Evolutionary conservation across 2,888 invertebrate species (phyloP), one percentile per base, ranked within the genome.

Genomic region (Sicus ferrugineus): DNA sequence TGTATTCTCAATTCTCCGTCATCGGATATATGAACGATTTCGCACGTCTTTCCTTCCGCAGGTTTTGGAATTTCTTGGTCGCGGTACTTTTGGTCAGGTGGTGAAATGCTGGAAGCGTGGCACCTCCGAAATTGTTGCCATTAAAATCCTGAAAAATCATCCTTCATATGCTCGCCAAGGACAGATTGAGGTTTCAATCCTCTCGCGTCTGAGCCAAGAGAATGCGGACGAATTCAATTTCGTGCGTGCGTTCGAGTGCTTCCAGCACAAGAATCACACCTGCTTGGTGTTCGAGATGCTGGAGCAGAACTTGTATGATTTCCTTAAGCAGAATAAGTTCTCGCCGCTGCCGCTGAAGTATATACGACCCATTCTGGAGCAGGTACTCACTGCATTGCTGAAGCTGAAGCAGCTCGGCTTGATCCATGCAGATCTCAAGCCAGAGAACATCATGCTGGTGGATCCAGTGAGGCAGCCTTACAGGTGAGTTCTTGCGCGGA

Each of bases 71-170:
- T 99, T 99, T 88, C 91, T 99, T 83, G 99, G 99, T 78, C 93
- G 99, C 78, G 99, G 99, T 81, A 99, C 98, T 77, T 99, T 99
- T 88, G 98, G 98, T 76, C 90, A 96, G 90, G 99, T 99, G 83
- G 99, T 99, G 84, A 99, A 99, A 88, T 99, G 99, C 87, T 99
- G 99, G 98, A 99, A 99, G 88, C 98, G 98, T 86, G 98, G 98
- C 86, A 99, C 99, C 80, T 99, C 97, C 86, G 98, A 99, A 87
- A 98, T 99, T 84, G 98, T 99, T 81, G 99, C 99, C 84, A 99
- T 99, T 86, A 99, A 99, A 89, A 99, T 99, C 85, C 89, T 99
- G 72, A 99, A 99, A 89, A 99, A 99, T 89, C 99, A 99, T 88
- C 99, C 99, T 76, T 98, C 98, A 79, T 99, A 99, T 88, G 98